A percentile compares a stretch with the other conserved stretches of the same genome.
Evolutionary conservation across 2,113 vertebrate species (phyloP).

Genomic region (Rhagologus leucostigma): DNA sequence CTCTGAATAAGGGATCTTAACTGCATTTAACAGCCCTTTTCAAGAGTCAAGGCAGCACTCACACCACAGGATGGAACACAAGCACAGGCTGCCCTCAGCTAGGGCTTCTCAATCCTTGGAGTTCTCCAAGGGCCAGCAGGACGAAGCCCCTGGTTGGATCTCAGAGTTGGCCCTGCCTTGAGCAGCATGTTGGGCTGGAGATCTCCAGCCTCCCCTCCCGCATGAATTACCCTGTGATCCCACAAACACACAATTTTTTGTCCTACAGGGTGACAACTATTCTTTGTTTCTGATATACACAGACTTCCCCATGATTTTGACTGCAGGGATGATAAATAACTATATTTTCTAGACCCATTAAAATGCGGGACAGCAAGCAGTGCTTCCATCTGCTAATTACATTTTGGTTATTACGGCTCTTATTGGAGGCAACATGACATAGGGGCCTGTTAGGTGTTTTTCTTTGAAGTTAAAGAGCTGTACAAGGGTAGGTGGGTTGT

Average conservation of each 20-base stretch:
- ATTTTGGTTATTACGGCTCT: background rate
- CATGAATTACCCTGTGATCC: background rate
- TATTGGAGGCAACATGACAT: background rate
- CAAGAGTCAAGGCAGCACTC: background rate
- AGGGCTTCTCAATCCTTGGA: background rate
- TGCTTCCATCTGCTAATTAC: background rate
- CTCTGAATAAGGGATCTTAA: background rate
- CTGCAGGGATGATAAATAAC: background rate
- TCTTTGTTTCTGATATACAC: background rate
- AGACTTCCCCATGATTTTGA: background rate
- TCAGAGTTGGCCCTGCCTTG: background rate
- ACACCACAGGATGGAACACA: fast-evolving
- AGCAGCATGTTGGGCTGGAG: background rate
- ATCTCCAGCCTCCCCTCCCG: fast-evolving
- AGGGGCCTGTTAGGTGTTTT: background rate
- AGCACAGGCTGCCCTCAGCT: background rate
- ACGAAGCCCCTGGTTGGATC: background rate
- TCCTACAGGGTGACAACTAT: background rate
- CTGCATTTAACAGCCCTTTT: background rate
- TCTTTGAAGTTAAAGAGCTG: background rate
- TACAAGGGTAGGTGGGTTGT: too few species aligned
- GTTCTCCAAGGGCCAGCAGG: background rate
- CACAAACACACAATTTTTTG: background rate
- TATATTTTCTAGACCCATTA: background rate
- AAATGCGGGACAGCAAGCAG: background rate